These are phyloP conservation scores for Ptychodera flava DNA, from an alignment of 35 echinoderm and acorn worm genomes.

Conservation along the genomic window DNA sequence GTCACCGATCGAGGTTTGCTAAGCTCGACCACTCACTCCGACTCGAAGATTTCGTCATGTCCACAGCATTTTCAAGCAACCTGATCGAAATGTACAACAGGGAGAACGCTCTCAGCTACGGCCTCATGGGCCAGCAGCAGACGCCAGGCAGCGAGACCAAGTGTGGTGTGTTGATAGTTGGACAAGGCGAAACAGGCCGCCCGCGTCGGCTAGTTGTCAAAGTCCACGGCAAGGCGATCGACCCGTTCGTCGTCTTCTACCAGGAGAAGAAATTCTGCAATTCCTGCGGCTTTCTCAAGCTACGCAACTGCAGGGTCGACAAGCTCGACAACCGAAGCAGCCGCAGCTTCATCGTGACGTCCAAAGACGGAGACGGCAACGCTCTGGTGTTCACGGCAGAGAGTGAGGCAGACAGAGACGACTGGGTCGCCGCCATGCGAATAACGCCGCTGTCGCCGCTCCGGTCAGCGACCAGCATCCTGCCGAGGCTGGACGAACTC, in stretches of 20 bases:
- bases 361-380: conserved; percentile 29
- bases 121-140: neutral
- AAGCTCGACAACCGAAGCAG: conserved; percentile 17
- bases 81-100: neutral
- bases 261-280: conserved; percentile 42
- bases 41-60: too few relatives aligned
- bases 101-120: neutral
- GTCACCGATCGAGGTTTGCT: too few relatives aligned
- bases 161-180: conserved; percentile 21
- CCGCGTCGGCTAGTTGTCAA: conserved; percentile 25
- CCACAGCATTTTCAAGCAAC: too few relatives aligned
- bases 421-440: conserved; percentile 22
- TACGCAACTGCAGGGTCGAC: conserved; percentile 23
- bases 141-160: conserved; percentile 28
- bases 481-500: neutral
- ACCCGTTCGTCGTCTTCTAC: conserved; percentile 46
- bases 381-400: conserved; percentile 24
- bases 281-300: conserved; percentile 34
- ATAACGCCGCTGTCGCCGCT: neutral
- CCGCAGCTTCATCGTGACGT: conserved; percentile 28
- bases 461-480: conserved; percentile 10
- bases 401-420: conserved; percentile 12
- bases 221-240: conserved; percentile 40
- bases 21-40: too few relatives aligned
- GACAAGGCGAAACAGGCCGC: conserved; percentile 20